These are phyloP conservation scores for Aphrophora alni DNA, from an alignment of 2,888 invertebrate species.

Conservation along the genomic window DNA sequence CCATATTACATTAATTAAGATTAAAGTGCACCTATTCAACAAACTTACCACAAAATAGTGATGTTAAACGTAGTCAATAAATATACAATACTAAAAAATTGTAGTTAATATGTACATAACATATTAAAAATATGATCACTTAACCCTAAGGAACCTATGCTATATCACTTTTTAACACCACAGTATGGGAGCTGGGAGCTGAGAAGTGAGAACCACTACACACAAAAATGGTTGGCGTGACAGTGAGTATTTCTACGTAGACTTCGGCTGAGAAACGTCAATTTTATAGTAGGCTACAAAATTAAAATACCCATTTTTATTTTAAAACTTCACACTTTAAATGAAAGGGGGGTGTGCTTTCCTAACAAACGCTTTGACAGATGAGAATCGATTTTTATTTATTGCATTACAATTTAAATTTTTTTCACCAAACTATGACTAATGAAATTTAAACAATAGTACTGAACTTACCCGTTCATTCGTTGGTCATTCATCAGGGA, in stretches of 20 bases:
- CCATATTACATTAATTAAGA: background rate
- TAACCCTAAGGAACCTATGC: background rate
- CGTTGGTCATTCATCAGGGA: background rate
- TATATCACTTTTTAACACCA: background rate
- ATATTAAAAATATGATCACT: background rate
- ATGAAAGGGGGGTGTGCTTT: background rate
- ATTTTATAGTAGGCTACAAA: background rate
- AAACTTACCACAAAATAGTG: background rate
- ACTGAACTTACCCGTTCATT: background rate
- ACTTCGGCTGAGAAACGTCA: background rate
- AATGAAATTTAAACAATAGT: background rate
- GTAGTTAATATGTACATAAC: background rate
- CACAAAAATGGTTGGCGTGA: background rate
- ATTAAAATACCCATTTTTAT: background rate
- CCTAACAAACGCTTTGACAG: background rate
- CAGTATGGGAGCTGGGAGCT: background rate
- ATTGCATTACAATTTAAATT: background rate
- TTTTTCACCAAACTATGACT: background rate
- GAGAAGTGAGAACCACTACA: too few species aligned
- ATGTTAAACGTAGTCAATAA: background rate
- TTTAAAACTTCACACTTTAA: background rate
- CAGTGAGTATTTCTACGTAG: background rate
- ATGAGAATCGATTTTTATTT: constrained; percentile 1
- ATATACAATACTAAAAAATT: background rate
- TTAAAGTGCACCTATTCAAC: background rate